Evolutionary conservation across 2,888 invertebrate species (phyloP).

Genomic region (Ophion slaviceki): DNA sequence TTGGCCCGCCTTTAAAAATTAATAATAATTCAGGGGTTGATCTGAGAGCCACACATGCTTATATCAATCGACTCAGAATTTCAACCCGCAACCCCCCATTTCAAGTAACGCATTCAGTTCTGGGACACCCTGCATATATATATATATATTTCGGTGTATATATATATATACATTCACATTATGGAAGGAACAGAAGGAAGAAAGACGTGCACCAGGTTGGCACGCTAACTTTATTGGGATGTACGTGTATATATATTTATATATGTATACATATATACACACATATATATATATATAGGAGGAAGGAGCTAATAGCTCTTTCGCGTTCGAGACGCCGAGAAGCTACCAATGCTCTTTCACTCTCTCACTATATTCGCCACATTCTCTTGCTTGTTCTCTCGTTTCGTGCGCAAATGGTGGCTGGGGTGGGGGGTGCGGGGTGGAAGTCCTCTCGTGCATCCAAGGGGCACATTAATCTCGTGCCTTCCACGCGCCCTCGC

Average conservation of each 20-base stretch:
- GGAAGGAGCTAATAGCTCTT: constrained; percentile 72
- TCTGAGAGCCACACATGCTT: too few species aligned
- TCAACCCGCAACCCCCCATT: too few species aligned
- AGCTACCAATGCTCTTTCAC: constrained; percentile 58
- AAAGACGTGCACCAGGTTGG: constrained; percentile 48
- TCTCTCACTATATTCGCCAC: constrained; percentile 62
- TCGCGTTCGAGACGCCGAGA: constrained; percentile 70
- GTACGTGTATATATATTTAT: neutral
- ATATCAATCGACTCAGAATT: too few species aligned
- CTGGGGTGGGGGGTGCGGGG: neutral
- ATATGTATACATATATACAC: too few species aligned
- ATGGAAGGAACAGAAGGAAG: constrained; percentile 31
- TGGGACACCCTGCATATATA: neutral
- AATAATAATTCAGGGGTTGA: too few species aligned
- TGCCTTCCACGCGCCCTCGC: constrained; percentile 71
- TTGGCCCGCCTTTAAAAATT: too few species aligned
- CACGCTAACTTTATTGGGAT: constrained; percentile 63
- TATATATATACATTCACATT: constrained; percentile 2
- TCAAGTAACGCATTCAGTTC: too few species aligned
- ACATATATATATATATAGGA: constrained; percentile 31
- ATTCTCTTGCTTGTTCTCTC: constrained; percentile 41
- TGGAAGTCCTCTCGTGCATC: constrained; percentile 58
- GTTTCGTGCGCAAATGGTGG: neutral
- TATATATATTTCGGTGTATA: neutral
- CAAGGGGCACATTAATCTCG: constrained; percentile 74